phyloP scores from a whole-genome alignment of 2,797 vertebrate genomes.

The Alosa sapidissima region DNA sequence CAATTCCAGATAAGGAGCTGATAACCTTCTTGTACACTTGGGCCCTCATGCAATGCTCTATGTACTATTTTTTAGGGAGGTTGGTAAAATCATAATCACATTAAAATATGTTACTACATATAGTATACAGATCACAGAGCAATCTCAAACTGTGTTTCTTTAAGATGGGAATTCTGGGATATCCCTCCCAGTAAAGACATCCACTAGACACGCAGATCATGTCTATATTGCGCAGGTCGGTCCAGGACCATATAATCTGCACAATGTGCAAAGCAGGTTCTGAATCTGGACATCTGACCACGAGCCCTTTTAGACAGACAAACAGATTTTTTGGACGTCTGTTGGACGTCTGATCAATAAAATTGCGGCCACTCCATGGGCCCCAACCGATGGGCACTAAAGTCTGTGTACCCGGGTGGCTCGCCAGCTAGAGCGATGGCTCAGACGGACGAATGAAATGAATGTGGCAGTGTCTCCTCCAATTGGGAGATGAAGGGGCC shows the following conservation, averaged over 20 bases:
- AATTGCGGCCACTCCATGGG: not conserved
- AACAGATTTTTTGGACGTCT: no score
- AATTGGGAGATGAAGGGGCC: constrained; percentile 78
- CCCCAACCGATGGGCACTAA: not conserved
- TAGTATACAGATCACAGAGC: not conserved
- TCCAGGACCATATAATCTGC: no score
- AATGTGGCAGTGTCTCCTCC: constrained; percentile 86
- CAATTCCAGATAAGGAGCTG: constrained; percentile 40
- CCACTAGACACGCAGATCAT: no score
- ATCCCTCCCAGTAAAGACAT: no score
- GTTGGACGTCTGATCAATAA: not conserved
- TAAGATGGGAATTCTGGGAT: not conserved
- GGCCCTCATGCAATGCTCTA: not conserved
- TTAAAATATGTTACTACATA: not conserved
- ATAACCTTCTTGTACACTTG: not conserved
- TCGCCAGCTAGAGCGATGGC: not conserved
- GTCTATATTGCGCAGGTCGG: no score
- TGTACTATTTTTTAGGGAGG: not conserved
- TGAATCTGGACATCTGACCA: no score
- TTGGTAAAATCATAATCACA: not conserved
- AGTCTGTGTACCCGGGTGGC: not conserved
- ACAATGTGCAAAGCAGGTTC: no score
- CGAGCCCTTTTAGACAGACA: no score
- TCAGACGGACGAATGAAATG: constrained; percentile 79
- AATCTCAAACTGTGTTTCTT: not conserved